Conservation (phyloP, 2,888 invertebrate genomes). For the Caradrina kadenii region DNA sequence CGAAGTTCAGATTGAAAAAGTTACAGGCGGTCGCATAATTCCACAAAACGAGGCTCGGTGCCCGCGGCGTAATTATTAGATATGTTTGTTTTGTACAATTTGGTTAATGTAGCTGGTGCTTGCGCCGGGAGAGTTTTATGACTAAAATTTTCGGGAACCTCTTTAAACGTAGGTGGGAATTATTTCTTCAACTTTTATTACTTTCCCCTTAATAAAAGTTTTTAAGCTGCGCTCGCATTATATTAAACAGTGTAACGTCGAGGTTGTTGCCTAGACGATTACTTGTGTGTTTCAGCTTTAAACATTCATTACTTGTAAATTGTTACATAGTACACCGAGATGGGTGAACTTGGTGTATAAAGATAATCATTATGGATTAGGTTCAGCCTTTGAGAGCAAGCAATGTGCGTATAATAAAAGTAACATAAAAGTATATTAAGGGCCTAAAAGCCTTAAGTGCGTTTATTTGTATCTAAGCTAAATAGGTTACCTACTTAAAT, state of each 20-base stretch:
- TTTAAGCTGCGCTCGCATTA: conserved; percentile 63
- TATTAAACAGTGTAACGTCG: conserved; percentile 56
- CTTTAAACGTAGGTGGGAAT: conserved; percentile 78
- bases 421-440: conserved; percentile 48
- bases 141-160: conserved; percentile 76
- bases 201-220: conserved; percentile 70
- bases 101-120: conserved; percentile 81
- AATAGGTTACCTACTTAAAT: conserved; percentile 48
- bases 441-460: conserved; percentile 25
- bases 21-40: conserved; percentile 86
- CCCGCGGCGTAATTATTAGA: conserved; percentile 84
- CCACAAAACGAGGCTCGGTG: conserved; percentile 78
- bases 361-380: conserved; percentile 59
- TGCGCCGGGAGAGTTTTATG: conserved; percentile 75
- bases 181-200: conserved; percentile 79
- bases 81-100: conserved; percentile 87
- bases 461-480: conserved; percentile 47
- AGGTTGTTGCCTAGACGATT: conserved; percentile 53
- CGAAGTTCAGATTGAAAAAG: conserved; percentile 90
- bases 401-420: conserved; percentile 43
- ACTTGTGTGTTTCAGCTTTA: conserved; percentile 52
- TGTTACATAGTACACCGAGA: conserved; percentile 40
- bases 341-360: conserved; percentile 50
- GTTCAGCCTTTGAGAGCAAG: conserved; percentile 31
- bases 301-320: conserved; percentile 60